Evolutionary conservation across 2,113 vertebrate species (phyloP).

Genomic region (Gallinago paraguaiae): DNA sequence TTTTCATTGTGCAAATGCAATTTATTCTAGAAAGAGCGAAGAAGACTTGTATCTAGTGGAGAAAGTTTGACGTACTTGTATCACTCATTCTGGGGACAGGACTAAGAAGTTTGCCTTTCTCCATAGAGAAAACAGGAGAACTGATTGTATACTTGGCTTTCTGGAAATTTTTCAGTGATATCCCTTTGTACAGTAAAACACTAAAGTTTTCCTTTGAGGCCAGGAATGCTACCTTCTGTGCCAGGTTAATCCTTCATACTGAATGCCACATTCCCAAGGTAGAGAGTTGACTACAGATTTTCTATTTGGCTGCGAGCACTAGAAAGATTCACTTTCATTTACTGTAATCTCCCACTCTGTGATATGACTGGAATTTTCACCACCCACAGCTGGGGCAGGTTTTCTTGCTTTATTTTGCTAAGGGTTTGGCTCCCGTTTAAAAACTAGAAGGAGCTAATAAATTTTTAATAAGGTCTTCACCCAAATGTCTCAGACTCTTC

Average conservation of each 20-base stretch:
- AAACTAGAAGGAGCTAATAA: background rate
- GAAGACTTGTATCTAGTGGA: background rate
- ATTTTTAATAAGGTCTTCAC: background rate
- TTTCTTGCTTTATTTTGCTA: background rate
- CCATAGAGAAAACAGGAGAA: background rate
- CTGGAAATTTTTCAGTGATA: background rate
- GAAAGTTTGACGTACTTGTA: background rate
- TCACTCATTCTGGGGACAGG: background rate
- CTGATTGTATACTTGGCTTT: background rate
- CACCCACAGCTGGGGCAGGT: background rate
- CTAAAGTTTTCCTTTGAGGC: background rate
- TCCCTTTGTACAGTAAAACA: background rate
- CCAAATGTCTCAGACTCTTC: background rate
- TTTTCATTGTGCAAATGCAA: background rate
- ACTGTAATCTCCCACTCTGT: background rate
- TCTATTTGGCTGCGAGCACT: background rate
- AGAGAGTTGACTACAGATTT: background rate
- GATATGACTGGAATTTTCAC: conserved; percentile 30
- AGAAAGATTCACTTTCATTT: background rate
- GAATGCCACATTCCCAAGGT: background rate
- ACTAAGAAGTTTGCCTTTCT: background rate
- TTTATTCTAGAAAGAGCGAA: background rate
- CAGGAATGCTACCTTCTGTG: background rate
- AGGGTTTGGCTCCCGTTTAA: background rate
- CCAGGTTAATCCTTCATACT: background rate